Base-by-base conservation (phyloP, 2,888 invertebrate species). In the Eupithecia insigniata region DNA sequence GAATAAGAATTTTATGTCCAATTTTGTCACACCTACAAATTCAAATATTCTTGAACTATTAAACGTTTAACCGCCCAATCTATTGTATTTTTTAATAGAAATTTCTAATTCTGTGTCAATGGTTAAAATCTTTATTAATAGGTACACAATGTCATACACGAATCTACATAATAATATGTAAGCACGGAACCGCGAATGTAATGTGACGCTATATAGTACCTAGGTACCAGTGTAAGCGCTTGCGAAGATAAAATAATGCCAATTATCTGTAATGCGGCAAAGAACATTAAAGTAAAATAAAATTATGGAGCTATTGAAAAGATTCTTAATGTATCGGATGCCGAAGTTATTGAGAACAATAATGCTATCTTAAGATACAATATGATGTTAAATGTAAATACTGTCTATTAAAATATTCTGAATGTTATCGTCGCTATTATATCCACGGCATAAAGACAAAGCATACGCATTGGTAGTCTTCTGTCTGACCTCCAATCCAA, bases 351-450 rank as follows among this genome's bases (percentile, higher is more conserved):
- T 75, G 71, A 73, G 76, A 70, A 77, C 71, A 71, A 70, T 77
- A 77, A 77, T 77, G 68, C 75, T 71, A 75, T 77, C 73, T 71
- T 70, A 69, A 75, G 76, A 77, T 75, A 73, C 73, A 71, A 77
- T 77, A 75, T 77, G 76, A 77, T 75, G 73, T 77, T 32, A 16
- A 67, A 67, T 67, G 67, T 67, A 77, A 77, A 77, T 75, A 73
- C 71, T 71, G 64, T 73, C 76, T 71, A 73, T 76, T 72, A 77
- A 80, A 78, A 76, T 75, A 77, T 76, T 78, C 76, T 74, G 61
- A 80, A 80, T 78, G 71, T 73, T 77, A 77, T 77, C 77, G 70
- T 66, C 69, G 73, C 77, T 73, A 77, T 77, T 77, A 75, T 75
- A 77, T 77, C 77, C 66, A 67, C 66, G 73, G 69, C 72, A 61